These are phyloP conservation scores for Nephrotoma appendiculata DNA, from an alignment of 2,888 invertebrate genomes.

Conservation along the genomic window DNA sequence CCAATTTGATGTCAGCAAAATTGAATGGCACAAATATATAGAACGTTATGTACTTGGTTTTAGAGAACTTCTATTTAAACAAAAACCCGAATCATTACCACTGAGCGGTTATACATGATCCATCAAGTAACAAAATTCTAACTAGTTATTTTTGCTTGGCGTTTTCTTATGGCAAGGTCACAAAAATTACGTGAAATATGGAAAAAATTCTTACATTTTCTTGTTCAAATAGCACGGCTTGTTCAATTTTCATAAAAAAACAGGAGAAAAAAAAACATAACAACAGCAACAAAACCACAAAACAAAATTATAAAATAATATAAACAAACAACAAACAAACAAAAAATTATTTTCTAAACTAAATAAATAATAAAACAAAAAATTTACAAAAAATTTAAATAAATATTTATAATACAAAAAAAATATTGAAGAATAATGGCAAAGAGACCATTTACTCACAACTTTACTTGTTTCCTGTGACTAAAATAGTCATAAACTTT, in stretches of 20 bases:
- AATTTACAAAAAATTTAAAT: background rate
- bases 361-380: background rate
- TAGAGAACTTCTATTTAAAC: constrained; percentile 81
- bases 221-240: constrained; percentile 28
- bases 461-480: too few relatives aligned
- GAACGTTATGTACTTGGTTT: constrained; percentile 86
- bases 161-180: constrained; percentile 59
- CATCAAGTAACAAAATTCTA: constrained; percentile 57
- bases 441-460: too few relatives aligned
- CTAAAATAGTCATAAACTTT: too few relatives aligned
- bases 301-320: background rate
- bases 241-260: constrained; percentile 30
- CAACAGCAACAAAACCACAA: background rate
- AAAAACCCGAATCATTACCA: constrained; percentile 68
- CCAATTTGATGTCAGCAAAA: constrained; percentile 72
- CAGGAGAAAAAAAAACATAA: background rate
- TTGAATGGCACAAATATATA: constrained; percentile 82
- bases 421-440: background rate
- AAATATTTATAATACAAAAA: background rate
- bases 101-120: constrained; percentile 61
- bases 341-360: background rate
- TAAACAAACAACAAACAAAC: constrained; percentile 1
- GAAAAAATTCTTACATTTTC: constrained; percentile 31
- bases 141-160: constrained; percentile 59
- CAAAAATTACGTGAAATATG: constrained; percentile 40